Evolutionary conservation across 2,797 vertebrate species (phyloP).

Genomic region (Hippopotamyrus pictus): DNA sequence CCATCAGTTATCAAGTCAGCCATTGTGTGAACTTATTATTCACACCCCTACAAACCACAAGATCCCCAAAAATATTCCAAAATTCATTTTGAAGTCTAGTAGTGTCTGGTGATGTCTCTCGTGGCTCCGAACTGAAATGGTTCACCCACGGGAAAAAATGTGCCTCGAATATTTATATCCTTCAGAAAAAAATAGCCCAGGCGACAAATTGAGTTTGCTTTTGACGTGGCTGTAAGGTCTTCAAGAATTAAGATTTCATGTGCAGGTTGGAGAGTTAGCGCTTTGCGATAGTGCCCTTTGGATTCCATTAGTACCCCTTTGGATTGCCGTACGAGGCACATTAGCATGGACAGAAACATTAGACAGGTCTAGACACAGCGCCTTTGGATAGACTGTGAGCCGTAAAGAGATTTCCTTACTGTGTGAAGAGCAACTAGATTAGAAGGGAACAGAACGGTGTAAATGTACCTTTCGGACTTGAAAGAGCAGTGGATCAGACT

Average conservation of each 20-base stretch:
- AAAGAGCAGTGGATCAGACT: conserved; percentile 6
- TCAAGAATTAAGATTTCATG: conserved; percentile 5
- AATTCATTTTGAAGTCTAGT: neutral
- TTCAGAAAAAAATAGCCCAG: neutral
- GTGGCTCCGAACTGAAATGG: neutral
- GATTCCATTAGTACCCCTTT: neutral
- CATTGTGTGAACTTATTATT: neutral
- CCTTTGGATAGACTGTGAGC: neutral
- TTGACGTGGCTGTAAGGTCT: neutral
- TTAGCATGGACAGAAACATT: neutral
- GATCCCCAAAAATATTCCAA: neutral
- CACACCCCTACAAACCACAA: neutral
- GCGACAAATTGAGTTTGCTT: neutral
- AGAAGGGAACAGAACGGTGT: neutral
- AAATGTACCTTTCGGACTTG: neutral
- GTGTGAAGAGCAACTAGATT: neutral
- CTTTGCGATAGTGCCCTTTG: neutral
- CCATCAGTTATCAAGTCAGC: neutral
- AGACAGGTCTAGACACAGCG: neutral
- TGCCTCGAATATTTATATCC: neutral
- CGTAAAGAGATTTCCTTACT: neutral
- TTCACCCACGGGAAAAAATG: neutral
- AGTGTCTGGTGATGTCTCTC: neutral
- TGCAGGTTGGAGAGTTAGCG: neutral
- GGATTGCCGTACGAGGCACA: neutral